Base-by-base conservation (phyloP, 53 echinoderm and acorn worm genomes). In the Holothuria scabra region DNA sequence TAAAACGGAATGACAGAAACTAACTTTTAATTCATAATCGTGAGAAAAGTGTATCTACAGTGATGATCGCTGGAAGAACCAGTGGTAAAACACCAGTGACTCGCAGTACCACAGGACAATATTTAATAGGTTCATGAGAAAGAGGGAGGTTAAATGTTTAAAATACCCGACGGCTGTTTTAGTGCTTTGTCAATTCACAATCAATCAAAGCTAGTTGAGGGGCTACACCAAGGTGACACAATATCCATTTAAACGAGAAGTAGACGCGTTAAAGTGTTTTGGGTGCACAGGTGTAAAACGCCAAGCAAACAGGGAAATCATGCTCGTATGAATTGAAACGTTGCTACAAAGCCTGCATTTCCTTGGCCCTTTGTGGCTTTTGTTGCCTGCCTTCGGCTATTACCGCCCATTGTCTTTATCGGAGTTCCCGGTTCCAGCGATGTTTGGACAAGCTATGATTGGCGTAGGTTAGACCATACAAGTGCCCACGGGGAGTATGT, bases 291-390 rank as follows among this genome's bases (percentile, higher is more conserved):
- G 72, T 72, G 72, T 72, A 72, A 72, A 72, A 72, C 46, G 46
- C 46, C 72, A 72, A 72, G 72, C 25, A 72, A 72, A 46, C 72
- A 41, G 44, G 48, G 72, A 22, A 34, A 48, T 72, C 67, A 46
- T 44, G 72, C 72, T 48, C 72, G 20, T 52, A 52, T 52, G 52
- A 52, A 52, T 52, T 52, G 52, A 52, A 52, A 52, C 52, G 23
- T 79, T 59, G 79, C 79, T 79, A 79, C 79, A 79, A 79, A 79
- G 79, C 58, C 52, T 48, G 56, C 79, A 57, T 79, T 79, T 79
- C 55, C 33, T 32, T 26, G 24, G 46, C 56, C 79, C 33, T 79
- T 79, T 79, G 79, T 72, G 79, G 65, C 59, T 26, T 57, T 48
- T 33, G 31, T 29, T 58, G 58, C 33, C 28, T 55, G 79, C 79